Conservation (phyloP, 2,888 invertebrate species). For the Platycheirus rosarum region DNA sequence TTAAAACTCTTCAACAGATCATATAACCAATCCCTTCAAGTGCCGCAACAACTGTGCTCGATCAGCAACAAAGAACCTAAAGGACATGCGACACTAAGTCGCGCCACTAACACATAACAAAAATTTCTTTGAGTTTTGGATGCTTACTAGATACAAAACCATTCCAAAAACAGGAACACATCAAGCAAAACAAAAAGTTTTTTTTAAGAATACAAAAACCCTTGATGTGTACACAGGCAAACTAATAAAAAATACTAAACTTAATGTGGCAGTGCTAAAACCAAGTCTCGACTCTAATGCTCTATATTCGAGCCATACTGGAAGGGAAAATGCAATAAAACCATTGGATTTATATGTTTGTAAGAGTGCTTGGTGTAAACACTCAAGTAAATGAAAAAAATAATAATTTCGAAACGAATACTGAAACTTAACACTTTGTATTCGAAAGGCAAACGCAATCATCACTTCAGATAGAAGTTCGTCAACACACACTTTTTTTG, state of each 20-base stretch:
- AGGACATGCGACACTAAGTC: slow-evolving; percentile 67
- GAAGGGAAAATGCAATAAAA: slow-evolving; percentile 53
- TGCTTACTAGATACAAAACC: no score
- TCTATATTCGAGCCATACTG: slow-evolving; percentile 11
- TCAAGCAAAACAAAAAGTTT: background rate
- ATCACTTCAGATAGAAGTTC: slow-evolving; percentile 13
- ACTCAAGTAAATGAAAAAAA: slow-evolving; percentile 28
- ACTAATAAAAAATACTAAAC: slow-evolving; percentile 52
- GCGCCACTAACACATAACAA: slow-evolving; percentile 54
- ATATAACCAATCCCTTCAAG: slow-evolving; percentile 58
- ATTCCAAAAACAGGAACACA: no score
- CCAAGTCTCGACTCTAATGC: slow-evolving; percentile 38
- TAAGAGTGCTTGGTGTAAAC: slow-evolving; percentile 57
- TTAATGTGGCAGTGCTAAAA: slow-evolving; percentile 63
- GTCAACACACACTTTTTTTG: slow-evolving; percentile 44
- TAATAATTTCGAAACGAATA: background rate
- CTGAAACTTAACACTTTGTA: slow-evolving; percentile 41
- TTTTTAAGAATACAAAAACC: background rate
- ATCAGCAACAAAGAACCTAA: slow-evolving; percentile 28
- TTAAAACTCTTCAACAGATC: slow-evolving; percentile 51
- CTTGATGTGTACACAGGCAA: background rate
- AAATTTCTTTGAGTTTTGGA: slow-evolving; percentile 15
- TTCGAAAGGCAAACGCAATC: slow-evolving; percentile 24
- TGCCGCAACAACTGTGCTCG: slow-evolving; percentile 29
- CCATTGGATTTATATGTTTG: slow-evolving; percentile 58